A percentile compares a stretch with the other conserved stretches of the same genome.
Conservation (phyloP, 2,888 invertebrate species). For the Phaedon cochleariae region DNA sequence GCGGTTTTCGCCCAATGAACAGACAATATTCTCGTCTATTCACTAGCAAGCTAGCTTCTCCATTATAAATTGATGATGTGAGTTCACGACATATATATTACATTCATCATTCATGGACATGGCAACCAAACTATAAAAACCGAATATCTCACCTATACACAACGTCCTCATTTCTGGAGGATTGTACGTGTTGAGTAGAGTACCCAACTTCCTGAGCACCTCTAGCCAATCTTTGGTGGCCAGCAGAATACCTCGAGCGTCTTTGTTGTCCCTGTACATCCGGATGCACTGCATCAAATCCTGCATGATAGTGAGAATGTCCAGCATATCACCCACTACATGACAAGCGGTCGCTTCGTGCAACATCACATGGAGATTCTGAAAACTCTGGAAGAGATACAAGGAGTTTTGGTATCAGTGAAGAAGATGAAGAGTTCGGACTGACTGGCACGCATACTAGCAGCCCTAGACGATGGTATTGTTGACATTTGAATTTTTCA, state of each 20-base stretch:
- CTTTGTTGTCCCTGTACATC: slow-evolving; percentile 72
- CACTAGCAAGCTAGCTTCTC: too few species aligned
- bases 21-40: too few species aligned
- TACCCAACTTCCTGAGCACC: slow-evolving; percentile 84
- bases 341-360: slow-evolving; percentile 93
- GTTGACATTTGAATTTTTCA: too few species aligned
- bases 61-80: too few species aligned
- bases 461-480: too few species aligned
- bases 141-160: slow-evolving; percentile 71
- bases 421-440: background rate
- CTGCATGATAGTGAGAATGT: slow-evolving; percentile 81
- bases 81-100: too few species aligned
- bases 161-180: slow-evolving; percentile 83
- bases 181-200: slow-evolving; percentile 88
- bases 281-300: slow-evolving; percentile 77
- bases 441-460: too few species aligned
- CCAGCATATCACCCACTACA: slow-evolving; percentile 83
- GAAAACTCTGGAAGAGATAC: slow-evolving; percentile 76
- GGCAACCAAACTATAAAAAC: background rate
- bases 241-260: slow-evolving; percentile 71
- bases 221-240: slow-evolving; percentile 89
- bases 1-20: too few species aligned
- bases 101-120: background rate
- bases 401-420: slow-evolving; percentile 45
- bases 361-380: slow-evolving; percentile 91